Evolutionary conservation across 2,113 vertebrate genomes (phyloP).

Genomic region (Noctilio leporinus): DNA sequence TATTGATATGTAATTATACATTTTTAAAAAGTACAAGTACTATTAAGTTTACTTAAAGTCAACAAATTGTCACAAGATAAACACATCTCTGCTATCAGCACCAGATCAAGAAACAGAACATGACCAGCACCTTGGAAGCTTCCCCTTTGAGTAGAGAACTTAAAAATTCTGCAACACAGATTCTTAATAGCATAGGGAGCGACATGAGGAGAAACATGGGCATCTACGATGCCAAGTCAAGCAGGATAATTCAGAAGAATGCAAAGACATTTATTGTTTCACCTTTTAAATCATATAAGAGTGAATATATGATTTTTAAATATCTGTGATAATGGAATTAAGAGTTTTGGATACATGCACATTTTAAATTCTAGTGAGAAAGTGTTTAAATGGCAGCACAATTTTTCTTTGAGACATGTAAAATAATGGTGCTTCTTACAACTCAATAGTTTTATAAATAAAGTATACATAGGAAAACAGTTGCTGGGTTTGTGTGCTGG

Average conservation of each 20-base stretch:
- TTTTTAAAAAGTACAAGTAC: background rate
- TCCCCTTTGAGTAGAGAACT: background rate
- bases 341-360: background rate
- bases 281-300: background rate
- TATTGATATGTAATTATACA: background rate
- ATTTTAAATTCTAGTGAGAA: background rate
- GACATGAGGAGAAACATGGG: background rate
- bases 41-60: background rate
- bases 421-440: background rate
- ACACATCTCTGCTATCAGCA: background rate
- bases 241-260: background rate
- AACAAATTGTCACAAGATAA: background rate
- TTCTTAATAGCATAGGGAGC: background rate
- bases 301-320: background rate
- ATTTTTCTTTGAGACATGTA: background rate
- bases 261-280: background rate
- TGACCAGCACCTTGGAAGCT: background rate
- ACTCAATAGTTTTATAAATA: background rate
- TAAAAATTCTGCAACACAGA: background rate
- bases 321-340: background rate
- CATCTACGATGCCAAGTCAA: background rate
- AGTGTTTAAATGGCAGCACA: background rate
- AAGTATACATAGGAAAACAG: background rate
- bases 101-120: background rate
- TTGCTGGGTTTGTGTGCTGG: background rate